Evolutionary conservation across 2,888 invertebrate genomes (phyloP), one percentile per base, ranked within the genome.

Genomic region (Dryomyza anilis): DNA sequence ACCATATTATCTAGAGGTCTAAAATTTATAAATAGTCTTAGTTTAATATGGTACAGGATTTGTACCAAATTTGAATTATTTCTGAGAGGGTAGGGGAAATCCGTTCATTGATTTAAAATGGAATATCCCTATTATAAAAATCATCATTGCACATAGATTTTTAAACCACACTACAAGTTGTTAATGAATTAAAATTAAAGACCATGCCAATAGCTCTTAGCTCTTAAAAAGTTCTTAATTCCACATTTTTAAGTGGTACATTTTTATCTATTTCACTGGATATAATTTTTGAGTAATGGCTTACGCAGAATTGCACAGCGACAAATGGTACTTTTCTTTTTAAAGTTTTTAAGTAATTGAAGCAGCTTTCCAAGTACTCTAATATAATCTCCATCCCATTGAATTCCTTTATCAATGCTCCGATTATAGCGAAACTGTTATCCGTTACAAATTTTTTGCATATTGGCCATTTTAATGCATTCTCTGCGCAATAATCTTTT

Each of bases 361-460:
- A 27, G 16, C 52, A 52, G 14, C 27, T 16, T 10, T 29, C 29
- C 29, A 52, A 16, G 23, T 52, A 52, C 14, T 52, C 27, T 29
- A 52, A 52, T n/a, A 52, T 29, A 3, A 14, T 14, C 25, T 27
- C 29, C 52, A 52, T 52, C 3, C 29, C n/a, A 29, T 52, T 52
- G 23, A 10, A 52, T 52, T 52, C 52, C 7, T 52, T 52, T 27
- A 52, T 6, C 6, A 52, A 14, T 29, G 52, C 29, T 12, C 52
- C 52, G 29, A 52, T 52, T 14, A 52, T 8, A n/a, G 52, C 52
- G n/a, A 52, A 52, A 4, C 52, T 52, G 7, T 27, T 29, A 52
- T 52, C 52, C 12, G 52, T 52, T 1, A 52, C n/a, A 5, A 52
- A 25, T 14, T 29, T 25, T 23, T 29, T 52, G 16, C 52, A 52